Evolutionary conservation across 23 tunicate genomes (phyloP), one percentile per base, ranked within the genome.

Genomic region (Styela plicata): DNA sequence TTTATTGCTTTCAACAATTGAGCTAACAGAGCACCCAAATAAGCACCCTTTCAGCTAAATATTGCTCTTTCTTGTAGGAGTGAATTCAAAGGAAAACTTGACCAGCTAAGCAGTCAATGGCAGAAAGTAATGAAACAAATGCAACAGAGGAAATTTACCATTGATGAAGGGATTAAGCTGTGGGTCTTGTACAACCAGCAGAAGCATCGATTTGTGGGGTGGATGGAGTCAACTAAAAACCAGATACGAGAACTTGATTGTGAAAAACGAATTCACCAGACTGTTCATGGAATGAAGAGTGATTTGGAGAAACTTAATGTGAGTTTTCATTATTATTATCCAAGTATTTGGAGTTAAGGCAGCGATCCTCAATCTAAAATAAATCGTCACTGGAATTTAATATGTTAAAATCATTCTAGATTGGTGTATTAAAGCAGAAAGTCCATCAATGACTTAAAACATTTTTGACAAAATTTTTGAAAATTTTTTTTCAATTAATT

Each of bases 31-130:
- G n/a, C n/a, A n/a, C n/a, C n/a, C n/a, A n/a, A n/a, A n/a, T n/a
- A n/a, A n/a, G n/a, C n/a, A n/a, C n/a, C n/a, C n/a, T n/a, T n/a
- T n/a, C n/a, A n/a, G n/a, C n/a, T n/a, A n/a, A n/a, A n/a, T 21
- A 61, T 21, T 21, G 21, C 27, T 27, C n/a, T 27, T 20, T 61
- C 35, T 69, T 75, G 26, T 53, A 87, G 91, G 2, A 53, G 33
- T 28, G 86, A 87, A 24, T 69, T 87, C 73, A 73, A 23, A 25
- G 27, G 23, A 28, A 87, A 87, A 33, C 63, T 87, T n/a, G 65
- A 78, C 10, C 33, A 82, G 3, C 78, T 87, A 20, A 69, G 68
- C 67, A 82, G 32, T 24, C 91, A 87, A 62, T 87, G 91, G 91
- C 67, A 76, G 61, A 68, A 73, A 3, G 91, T 87, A 16, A 34